Evolutionary conservation across 2,113 vertebrate genomes (phyloP), one percentile per base, ranked within the genome.

Genomic region (Emydura subglobosa): DNA sequence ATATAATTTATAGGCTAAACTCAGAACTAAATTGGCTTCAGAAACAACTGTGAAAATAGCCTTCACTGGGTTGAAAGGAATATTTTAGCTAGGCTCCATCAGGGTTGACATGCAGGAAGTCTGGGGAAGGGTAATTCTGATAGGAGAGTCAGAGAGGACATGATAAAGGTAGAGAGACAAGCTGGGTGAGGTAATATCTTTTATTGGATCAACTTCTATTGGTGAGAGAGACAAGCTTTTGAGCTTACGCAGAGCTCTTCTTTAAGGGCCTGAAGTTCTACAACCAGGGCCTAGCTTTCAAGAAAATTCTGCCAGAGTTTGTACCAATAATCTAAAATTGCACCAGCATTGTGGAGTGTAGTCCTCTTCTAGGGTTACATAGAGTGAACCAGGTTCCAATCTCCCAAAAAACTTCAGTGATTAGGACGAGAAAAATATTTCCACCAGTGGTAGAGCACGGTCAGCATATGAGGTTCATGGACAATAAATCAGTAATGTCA

Each of bases 1-100:
- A 86, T 92, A 81, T 81, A 95, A 95, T 86, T 89, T 86, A 53
- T 97, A 85, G 88, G 61, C 49, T 21, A 83, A 95, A 51, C 65
- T 83, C 82, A 51, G 55, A 88, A 74, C 31, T 85, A 0, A 86
- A 87, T 68, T 85, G 47, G 29, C 65, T 95, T 93, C 55, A 81
- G 31, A 96, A 79, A 94, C 72, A 13, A 42, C 39, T 44, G 5
- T 39, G n/a, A 39, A 72, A 72, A 87, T 59, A 93, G 87, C 85
- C 49, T 89, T 7, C 24, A 47, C 11, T 25, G 42, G 3, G 3
- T 25, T 47, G 42, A 76, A 76, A 76, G 24, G 24, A 54, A 88
- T 13, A 50, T 39, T 54, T 89, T 82, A 89, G 81, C 87, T 88
- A 50, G 87, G 78, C 83, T 84, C 34, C 65, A 5, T 72, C 5